Conservation (phyloP, 2,888 invertebrate genomes). For the Andrena haemorrhoa region DNA sequence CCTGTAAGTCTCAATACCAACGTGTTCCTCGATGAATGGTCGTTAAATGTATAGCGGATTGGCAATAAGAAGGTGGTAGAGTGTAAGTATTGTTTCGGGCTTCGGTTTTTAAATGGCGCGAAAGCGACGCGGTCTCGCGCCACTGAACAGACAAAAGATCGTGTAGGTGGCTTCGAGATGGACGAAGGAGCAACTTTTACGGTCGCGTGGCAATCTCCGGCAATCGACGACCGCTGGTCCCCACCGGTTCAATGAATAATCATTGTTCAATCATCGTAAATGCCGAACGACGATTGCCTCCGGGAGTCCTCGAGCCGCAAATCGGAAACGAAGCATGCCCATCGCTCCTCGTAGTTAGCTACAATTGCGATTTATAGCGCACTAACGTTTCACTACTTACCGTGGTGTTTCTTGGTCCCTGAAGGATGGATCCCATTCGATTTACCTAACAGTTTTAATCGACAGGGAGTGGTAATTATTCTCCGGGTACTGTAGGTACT, state of each 20-base stretch:
- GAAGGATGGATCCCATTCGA: too few species aligned
- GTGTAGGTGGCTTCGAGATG: slow-evolving; percentile 11
- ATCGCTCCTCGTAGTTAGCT: neutral
- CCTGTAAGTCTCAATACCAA: too few species aligned
- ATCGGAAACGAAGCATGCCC: slow-evolving; percentile 7
- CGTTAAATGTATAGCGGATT: too few species aligned
- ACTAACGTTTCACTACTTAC: slow-evolving; percentile 4
- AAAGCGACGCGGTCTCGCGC: slow-evolving; percentile 41
- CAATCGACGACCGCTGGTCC: slow-evolving; percentile 27
- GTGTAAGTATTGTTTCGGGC: neutral
- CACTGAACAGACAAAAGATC: slow-evolving; percentile 41
- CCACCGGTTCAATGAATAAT: slow-evolving; percentile 59
- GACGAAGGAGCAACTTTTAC: slow-evolving; percentile 46
- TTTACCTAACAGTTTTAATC: too few species aligned
- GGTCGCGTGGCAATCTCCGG: slow-evolving; percentile 42
- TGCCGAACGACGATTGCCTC: slow-evolving; percentile 41
- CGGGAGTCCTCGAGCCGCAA: neutral
- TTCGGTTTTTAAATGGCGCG: slow-evolving; percentile 21
- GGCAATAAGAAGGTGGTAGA: neutral
- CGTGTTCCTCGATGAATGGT: too few species aligned
- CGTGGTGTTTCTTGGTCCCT: neutral
- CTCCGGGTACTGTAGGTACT: too few species aligned
- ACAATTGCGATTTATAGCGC: slow-evolving; percentile 23
- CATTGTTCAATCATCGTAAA: slow-evolving; percentile 66
- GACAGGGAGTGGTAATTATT: too few species aligned